These are phyloP conservation scores for Drosophila mojavensis DNA, from an alignment of 1,140 invertebrate species.

Conservation along the genomic window DNA sequence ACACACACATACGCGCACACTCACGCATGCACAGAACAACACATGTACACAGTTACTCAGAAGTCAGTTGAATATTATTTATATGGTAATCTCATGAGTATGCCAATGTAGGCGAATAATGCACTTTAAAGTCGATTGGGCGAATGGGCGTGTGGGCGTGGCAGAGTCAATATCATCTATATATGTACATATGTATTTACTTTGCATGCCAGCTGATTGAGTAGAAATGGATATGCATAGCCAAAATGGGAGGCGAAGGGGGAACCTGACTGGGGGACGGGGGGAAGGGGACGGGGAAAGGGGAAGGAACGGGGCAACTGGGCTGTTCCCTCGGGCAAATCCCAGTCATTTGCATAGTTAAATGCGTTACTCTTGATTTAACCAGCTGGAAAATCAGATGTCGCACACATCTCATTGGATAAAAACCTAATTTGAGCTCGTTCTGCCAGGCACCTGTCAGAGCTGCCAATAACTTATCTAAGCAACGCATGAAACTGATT, in stretches of 20 bases:
- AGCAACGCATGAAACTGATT: not conserved
- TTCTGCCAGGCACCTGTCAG: not conserved
- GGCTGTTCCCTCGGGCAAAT: conserved; percentile 2
- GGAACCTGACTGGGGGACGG: too few species aligned
- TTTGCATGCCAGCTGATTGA: conserved; percentile 23
- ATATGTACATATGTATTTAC: conserved; percentile 16
- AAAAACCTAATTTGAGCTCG: not conserved
- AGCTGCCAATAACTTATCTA: not conserved
- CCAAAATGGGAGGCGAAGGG: not conserved
- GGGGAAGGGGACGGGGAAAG: not conserved
- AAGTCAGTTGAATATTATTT: too few species aligned
- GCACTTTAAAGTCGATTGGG: too few species aligned
- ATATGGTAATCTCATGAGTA: too few species aligned
- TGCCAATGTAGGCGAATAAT: too few species aligned
- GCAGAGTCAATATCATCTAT: too few species aligned
- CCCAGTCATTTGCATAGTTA: conserved; percentile 1
- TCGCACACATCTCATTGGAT: not conserved
- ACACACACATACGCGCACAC: too few species aligned
- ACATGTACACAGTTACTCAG: too few species aligned
- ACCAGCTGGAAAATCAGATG: conserved; percentile 34
- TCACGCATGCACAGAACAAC: too few species aligned
- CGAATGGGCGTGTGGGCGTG: too few species aligned
- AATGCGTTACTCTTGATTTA: conserved; percentile 31
- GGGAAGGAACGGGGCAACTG: not conserved
- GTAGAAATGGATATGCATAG: conserved; percentile 21